These are phyloP conservation scores for Montipora efflorescens DNA, from an alignment of 64 coral and sea anemone species.

Conservation along the genomic window DNA sequence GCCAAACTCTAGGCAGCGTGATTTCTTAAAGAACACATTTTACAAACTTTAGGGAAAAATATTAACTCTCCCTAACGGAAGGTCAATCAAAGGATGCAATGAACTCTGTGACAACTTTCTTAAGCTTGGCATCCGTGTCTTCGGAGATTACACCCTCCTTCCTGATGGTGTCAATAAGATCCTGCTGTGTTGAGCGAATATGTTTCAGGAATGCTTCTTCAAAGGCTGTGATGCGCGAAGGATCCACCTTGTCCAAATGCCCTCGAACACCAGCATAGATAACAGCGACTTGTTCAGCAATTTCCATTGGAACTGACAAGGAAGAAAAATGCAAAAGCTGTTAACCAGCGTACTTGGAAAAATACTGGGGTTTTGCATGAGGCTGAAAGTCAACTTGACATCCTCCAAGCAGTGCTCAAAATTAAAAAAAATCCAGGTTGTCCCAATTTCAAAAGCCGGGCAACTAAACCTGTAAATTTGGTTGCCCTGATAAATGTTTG, in stretches of 20 bases:
- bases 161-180: constrained; percentile 82
- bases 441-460: too few species aligned
- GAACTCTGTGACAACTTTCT: constrained; percentile 91
- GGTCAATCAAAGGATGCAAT: constrained; percentile 86
- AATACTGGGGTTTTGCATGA: not conserved
- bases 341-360: not conserved
- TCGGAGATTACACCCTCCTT: constrained; percentile 88
- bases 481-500: too few species aligned
- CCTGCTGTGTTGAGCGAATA: constrained; percentile 84
- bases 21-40: constrained; percentile 40
- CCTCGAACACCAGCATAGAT: constrained; percentile 96
- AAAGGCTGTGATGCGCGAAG: constrained; percentile 89
- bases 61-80: constrained; percentile 41
- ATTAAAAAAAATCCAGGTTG: too few species aligned
- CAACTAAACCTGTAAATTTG: too few species aligned
- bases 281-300: constrained; percentile 94
- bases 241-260: constrained; percentile 96
- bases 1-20: constrained; percentile 8
- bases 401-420: too few species aligned
- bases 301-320: constrained; percentile 92
- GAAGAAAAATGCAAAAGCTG: not conserved
- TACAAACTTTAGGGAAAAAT: constrained; percentile 50
- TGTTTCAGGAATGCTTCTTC: constrained; percentile 95
- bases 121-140: constrained; percentile 92
- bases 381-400: not conserved